Base-by-base conservation (phyloP, 2,888 invertebrate genomes). In the Caenorhabditis drosophilae region DNA sequence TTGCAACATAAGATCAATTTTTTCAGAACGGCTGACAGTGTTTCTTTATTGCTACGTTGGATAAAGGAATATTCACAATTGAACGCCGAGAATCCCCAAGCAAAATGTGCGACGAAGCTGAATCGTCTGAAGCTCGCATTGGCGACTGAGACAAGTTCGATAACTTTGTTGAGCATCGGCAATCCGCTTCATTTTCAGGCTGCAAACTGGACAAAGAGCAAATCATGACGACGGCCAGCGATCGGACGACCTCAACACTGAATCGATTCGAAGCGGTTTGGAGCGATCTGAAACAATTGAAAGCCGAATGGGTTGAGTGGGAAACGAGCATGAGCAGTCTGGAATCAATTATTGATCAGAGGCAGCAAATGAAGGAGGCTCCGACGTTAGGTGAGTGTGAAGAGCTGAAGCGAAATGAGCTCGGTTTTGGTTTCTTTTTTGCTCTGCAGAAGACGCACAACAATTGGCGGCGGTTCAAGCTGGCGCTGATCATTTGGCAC, bases 41-140 rank as follows among this genome's bases (percentile, higher is more conserved):
- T 76, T 25, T 61, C 75, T 49, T 62, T 76, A 38, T 60, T 78
- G 38, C 69, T 77, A 11, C 73, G 80, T 26, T 80, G 79, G 78
- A 71, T 79, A 41, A 74, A 75, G 57, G 76, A 76, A 56, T 71
- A 76, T 64, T 62, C 60, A 18, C 76, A 76, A 51, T 38, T 75
- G 47, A 64, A 67, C 44, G 73, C 70, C 23, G 76, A 76, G 59
- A 76, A 76, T 49, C 76, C 76, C 12, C 67, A 71, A 49, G 71
- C 70, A 15, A 64, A 71, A 48, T 66, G 68, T 52, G 61, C 68
- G 25, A 61, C 56, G 25, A 71, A 76, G 44, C 41, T 73, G 20
- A 67, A 67, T 44, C 64, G 60, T 20, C 42, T 76, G 27, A 42
- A 47, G 12, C 42, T 66, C 38, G 44, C 60, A 20, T 36, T 57